phyloP scores from a whole-genome alignment of 2,797 vertebrate species.

The Poeciliopsis presidionis region DNA sequence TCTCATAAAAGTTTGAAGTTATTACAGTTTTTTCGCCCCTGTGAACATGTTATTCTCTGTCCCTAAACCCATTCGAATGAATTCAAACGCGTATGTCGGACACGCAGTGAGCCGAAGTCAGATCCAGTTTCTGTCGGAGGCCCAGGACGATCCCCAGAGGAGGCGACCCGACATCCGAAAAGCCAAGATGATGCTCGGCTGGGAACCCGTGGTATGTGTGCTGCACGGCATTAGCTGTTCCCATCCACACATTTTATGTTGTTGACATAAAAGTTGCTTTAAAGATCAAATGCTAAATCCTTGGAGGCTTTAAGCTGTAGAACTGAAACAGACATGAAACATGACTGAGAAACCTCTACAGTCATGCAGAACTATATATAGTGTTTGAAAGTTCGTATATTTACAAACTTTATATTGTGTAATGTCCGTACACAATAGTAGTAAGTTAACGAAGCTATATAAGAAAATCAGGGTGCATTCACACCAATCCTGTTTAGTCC shows the following conservation, averaged over 20 bases:
- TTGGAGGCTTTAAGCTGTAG: not conserved
- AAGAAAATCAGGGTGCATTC: no score
- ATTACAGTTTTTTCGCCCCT: not conserved
- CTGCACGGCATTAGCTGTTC: not conserved
- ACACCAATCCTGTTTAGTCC: no score
- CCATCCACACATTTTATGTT: not conserved
- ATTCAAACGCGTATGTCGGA: not conserved
- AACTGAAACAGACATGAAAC: not conserved
- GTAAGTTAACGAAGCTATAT: not conserved
- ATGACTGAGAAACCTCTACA: not conserved
- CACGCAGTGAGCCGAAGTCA: constrained; percentile 89
- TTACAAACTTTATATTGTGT: no score
- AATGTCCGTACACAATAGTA: not conserved
- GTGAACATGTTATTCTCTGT: not conserved
- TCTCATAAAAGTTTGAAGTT: not conserved
- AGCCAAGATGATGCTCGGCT: constrained; percentile 93
- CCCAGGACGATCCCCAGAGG: constrained; percentile 97
- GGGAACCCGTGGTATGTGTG: constrained; percentile 95
- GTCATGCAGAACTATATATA: not conserved
- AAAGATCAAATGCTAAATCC: not conserved
- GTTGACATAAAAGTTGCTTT: not conserved
- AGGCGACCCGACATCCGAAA: constrained; percentile 95
- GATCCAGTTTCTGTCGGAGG: constrained; percentile 98
- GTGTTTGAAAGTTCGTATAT: not conserved
- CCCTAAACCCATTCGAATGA: not conserved